These are phyloP conservation scores for Prenolepis imparis DNA, from an alignment of 2,888 invertebrate genomes.

Conservation along the genomic window DNA sequence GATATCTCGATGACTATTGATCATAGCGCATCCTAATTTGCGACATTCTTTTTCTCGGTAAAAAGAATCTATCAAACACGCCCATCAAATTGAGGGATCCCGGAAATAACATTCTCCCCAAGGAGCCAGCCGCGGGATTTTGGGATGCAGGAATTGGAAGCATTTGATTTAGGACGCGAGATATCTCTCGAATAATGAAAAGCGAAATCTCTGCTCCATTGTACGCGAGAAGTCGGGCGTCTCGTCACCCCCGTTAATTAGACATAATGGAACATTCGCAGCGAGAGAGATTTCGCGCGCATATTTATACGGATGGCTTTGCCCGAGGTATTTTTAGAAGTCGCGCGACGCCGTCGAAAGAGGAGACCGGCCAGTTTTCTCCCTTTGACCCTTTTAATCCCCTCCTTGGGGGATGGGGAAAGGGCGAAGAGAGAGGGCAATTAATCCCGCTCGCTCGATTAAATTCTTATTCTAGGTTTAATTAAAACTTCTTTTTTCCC, in stretches of 20 bases:
- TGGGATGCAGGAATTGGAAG: constrained; percentile 35
- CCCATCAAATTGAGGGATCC: too few relatives aligned
- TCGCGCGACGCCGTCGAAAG: constrained; percentile 31
- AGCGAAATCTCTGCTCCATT: constrained; percentile 33
- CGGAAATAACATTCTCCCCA: too few relatives aligned
- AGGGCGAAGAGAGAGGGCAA: constrained; percentile 65
- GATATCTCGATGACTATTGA: too few relatives aligned
- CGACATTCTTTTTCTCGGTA: too few relatives aligned
- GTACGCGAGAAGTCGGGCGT: constrained; percentile 43
- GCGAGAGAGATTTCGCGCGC: constrained; percentile 62
- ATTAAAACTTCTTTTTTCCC: constrained; percentile 82
- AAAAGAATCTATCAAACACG: too few relatives aligned
- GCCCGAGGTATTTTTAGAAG: constrained; percentile 59
- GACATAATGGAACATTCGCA: constrained; percentile 51
- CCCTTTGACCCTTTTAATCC: constrained; percentile 64
- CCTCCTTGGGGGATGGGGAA: constrained; percentile 59
- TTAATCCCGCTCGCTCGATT: constrained; percentile 83
- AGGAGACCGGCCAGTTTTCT: constrained; percentile 46
- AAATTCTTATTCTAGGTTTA: constrained; percentile 83
- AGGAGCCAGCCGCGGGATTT: constrained; percentile 6
- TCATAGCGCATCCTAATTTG: too few relatives aligned
- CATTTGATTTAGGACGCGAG: constrained; percentile 40
- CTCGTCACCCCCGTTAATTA: constrained; percentile 24
- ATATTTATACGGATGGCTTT: constrained; percentile 77
- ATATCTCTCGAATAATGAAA: constrained; percentile 42